Conservation (phyloP, 2,888 invertebrate species). For the Caenorhabditis becei region DNA sequence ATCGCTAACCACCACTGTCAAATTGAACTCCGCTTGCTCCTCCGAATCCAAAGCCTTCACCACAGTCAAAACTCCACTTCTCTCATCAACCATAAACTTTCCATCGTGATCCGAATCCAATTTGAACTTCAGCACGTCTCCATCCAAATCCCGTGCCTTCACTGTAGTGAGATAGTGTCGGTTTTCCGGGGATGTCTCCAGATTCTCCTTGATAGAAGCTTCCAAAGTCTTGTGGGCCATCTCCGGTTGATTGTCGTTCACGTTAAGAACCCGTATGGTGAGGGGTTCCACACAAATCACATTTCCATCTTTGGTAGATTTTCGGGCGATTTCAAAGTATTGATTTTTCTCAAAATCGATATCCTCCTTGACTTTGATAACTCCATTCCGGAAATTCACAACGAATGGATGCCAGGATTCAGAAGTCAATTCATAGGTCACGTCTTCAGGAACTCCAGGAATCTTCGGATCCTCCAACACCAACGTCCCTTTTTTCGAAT, state of each 20-base stretch:
- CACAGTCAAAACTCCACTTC: slow-evolving; percentile 91
- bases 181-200: slow-evolving; percentile 60
- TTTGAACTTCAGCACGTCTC: slow-evolving; percentile 16
- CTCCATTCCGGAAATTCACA: slow-evolving; percentile 54
- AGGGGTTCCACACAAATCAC: slow-evolving; percentile 35
- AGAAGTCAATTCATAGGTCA: slow-evolving; percentile 18
- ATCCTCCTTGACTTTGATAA: slow-evolving; percentile 40
- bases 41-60: slow-evolving; percentile 93
- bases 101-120: slow-evolving; percentile 82
- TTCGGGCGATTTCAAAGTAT: slow-evolving; percentile 26
- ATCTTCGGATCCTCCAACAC: slow-evolving; percentile 14
- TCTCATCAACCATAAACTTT: slow-evolving; percentile 89
- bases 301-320: slow-evolving; percentile 1
- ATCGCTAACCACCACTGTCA: slow-evolving; percentile 83
- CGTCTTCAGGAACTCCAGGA: not conserved
- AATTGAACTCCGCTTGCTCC: slow-evolving; percentile 84
- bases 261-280: slow-evolving; percentile 76
- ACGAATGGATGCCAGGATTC: slow-evolving; percentile 25
- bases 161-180: slow-evolving; percentile 67
- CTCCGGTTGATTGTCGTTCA: slow-evolving; percentile 82
- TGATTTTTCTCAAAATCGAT: slow-evolving; percentile 46
- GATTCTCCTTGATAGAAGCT: slow-evolving; percentile 72
- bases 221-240: slow-evolving; percentile 55
- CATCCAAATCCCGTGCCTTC: slow-evolving; percentile 70
- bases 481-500: slow-evolving; percentile 48